Evolutionary conservation across 1,140 invertebrate species (phyloP).

Genomic region (Zaprionus vittiger): DNA sequence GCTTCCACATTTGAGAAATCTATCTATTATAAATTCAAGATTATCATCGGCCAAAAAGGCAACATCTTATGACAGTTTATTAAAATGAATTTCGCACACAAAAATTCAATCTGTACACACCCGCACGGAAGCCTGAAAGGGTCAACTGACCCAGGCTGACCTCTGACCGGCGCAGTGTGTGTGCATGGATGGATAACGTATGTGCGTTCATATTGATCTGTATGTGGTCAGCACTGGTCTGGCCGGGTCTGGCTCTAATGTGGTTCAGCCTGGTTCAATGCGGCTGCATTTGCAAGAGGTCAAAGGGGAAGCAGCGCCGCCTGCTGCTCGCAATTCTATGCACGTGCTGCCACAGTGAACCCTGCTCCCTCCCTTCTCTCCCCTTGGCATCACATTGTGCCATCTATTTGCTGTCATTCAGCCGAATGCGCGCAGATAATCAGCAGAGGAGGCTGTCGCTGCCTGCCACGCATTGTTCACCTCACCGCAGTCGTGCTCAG

Average conservation of each 20-base stretch:
- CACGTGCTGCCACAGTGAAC: conserved; percentile 43
- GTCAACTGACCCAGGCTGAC: conserved; percentile 11
- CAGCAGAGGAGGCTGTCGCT: neutral
- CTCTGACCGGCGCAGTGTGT: neutral
- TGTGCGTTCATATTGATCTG: conserved; percentile 8
- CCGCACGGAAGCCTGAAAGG: conserved; percentile 10
- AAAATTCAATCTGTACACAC: conserved; percentile 65
- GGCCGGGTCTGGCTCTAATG: neutral
- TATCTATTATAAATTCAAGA: conserved; percentile 66
- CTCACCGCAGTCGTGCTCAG: neutral
- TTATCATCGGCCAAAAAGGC: conserved; percentile 56
- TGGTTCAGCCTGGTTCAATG: neutral
- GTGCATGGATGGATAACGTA: neutral
- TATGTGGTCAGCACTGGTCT: neutral
- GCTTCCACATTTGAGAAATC: neutral
- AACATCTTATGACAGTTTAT: conserved; percentile 76
- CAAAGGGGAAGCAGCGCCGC: conserved; percentile 30
- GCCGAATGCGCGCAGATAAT: conserved; percentile 22
- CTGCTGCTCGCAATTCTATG: conserved; percentile 58
- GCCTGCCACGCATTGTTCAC: conserved; percentile 35
- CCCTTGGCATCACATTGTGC: conserved; percentile 7
- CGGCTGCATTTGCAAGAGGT: conserved; percentile 6
- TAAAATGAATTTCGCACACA: conserved; percentile 65
- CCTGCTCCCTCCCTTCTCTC: neutral
- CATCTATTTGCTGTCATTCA: conserved; percentile 25